These are phyloP conservation scores for Psittacara wagleri DNA, from an alignment of 2,113 vertebrate species.

Conservation along the genomic window DNA sequence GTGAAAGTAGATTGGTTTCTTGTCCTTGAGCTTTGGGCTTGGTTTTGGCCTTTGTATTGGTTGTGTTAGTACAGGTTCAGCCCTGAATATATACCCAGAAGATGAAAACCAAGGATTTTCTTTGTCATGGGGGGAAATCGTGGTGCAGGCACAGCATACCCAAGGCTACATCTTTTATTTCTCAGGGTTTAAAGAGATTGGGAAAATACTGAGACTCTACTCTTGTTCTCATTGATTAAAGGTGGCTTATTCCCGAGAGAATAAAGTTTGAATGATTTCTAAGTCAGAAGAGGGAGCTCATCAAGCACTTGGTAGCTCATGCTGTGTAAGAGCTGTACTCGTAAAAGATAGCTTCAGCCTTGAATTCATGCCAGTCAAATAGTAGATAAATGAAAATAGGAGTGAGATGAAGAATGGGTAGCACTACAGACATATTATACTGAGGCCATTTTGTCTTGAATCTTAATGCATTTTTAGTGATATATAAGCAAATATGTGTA, in stretches of 20 bases:
- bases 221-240: background rate
- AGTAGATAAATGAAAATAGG: background rate
- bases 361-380: background rate
- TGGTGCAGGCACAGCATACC: background rate
- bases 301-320: background rate
- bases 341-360: background rate
- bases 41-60: background rate
- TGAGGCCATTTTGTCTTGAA: background rate
- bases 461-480: rapidly evolving
- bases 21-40: background rate
- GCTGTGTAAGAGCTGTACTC: background rate
- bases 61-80: background rate
- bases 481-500: background rate
- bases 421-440: background rate
- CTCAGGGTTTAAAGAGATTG: background rate
- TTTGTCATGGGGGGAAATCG: background rate
- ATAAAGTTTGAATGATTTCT: background rate
- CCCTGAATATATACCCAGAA: background rate
- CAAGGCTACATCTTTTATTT: background rate
- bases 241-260: background rate
- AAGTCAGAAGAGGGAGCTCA: background rate
- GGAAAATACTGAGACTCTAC: background rate
- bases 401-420: background rate
- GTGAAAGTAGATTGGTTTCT: background rate
- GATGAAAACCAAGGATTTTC: background rate